These are phyloP conservation scores for Zaprionus africanus DNA, from an alignment of 1,140 invertebrate genomes.

Conservation along the genomic window DNA sequence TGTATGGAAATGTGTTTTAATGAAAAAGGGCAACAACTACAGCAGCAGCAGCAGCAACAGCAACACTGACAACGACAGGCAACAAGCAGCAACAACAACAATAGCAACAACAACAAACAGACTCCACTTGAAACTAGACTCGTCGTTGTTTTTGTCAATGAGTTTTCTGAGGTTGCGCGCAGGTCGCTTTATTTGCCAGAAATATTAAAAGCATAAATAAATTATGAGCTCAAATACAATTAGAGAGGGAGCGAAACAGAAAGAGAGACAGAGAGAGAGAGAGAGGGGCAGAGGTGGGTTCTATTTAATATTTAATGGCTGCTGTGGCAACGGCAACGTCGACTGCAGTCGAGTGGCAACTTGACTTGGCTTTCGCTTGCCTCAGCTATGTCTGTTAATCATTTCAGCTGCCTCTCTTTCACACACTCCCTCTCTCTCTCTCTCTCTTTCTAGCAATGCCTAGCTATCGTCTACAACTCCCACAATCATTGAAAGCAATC, in stretches of 20 bases:
- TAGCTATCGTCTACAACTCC: slow-evolving; percentile 19
- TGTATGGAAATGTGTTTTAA: slow-evolving; percentile 76
- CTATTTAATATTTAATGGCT: slow-evolving; percentile 4
- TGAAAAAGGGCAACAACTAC: slow-evolving; percentile 58
- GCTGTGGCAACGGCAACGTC: slow-evolving; percentile 1
- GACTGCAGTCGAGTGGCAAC: slow-evolving; percentile 5
- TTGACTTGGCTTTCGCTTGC: background rate
- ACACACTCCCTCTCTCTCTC: background rate
- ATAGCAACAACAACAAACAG: background rate
- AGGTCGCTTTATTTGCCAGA: slow-evolving; percentile 67
- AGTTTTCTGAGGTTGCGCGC: slow-evolving; percentile 55
- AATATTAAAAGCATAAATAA: slow-evolving; percentile 78
- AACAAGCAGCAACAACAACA: background rate
- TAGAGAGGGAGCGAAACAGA: background rate
- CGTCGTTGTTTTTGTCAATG: slow-evolving; percentile 68
- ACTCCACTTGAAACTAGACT: slow-evolving; percentile 43
- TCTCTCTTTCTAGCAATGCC: background rate
- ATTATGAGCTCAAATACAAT: slow-evolving; percentile 44
- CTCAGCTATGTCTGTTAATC: slow-evolving; percentile 5
- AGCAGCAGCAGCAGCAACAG: slow-evolving; percentile 1
- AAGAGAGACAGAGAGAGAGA: background rate
- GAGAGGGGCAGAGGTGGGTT: background rate
- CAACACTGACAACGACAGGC: background rate
- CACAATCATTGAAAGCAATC: slow-evolving; percentile 48
- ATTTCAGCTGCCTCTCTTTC: slow-evolving; percentile 15